A percentile compares a stretch with the other conserved stretches of the same genome.
These are phyloP conservation scores for Adelognathus sp. DNA, from an alignment of 2,888 invertebrate species.

Conservation along the genomic window DNA sequence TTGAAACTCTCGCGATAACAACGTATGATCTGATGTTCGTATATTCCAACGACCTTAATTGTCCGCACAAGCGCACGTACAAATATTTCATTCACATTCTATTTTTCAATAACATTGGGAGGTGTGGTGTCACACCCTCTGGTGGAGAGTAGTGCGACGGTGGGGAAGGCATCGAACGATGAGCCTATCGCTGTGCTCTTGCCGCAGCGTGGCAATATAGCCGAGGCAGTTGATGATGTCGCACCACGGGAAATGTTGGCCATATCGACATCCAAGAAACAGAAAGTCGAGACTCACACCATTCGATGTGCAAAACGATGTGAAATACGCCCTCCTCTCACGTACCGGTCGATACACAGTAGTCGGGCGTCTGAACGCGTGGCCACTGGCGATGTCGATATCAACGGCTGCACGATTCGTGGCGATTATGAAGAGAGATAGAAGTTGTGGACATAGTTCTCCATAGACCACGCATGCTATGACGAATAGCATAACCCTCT, in stretches of 20 bases:
- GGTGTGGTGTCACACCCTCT: background rate
- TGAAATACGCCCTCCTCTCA: too few species aligned
- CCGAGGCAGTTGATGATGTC: background rate
- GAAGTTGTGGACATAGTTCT: background rate
- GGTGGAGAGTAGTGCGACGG: background rate
- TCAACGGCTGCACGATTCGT: background rate
- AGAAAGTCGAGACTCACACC: too few species aligned
- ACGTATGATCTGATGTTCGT: background rate
- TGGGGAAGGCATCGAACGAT: background rate
- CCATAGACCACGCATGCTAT: constrained; percentile 2
- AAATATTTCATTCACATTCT: background rate
- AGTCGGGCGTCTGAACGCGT: constrained; percentile 56
- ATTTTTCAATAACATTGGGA: constrained; percentile 25
- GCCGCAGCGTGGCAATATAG: background rate
- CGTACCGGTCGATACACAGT: too few species aligned
- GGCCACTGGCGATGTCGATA: constrained; percentile 45
- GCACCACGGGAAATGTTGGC: background rate
- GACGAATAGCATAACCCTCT: constrained; percentile 19
- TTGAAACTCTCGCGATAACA: constrained; percentile 14
- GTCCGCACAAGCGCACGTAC: background rate
- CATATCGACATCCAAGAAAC: too few species aligned
- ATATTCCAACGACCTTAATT: background rate
- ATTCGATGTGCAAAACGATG: too few species aligned
- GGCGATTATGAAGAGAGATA: background rate
- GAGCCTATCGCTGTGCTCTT: background rate